A percentile compares a stretch with the other conserved stretches of the same genome.
These are phyloP conservation scores for Pampus argenteus DNA, from an alignment of 2,797 vertebrate genomes.

Conservation along the genomic window DNA sequence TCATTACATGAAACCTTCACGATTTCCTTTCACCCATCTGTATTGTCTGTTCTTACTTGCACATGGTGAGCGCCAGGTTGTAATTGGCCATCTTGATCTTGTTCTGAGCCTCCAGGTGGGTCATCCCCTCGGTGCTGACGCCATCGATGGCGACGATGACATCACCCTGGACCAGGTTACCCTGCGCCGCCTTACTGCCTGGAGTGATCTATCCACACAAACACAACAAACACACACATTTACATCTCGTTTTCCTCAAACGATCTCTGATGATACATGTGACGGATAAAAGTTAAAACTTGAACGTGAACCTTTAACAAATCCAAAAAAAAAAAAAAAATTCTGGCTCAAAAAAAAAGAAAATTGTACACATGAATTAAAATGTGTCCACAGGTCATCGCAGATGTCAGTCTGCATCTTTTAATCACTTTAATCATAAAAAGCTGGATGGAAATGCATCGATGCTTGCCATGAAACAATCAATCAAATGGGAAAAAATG, in stretches of 20 bases:
- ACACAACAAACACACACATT: slow-evolving; percentile 20
- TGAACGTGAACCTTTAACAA: too few species aligned
- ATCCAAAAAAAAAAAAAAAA: neutral
- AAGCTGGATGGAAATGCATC: neutral
- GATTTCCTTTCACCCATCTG: too few species aligned
- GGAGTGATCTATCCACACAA: slow-evolving; percentile 88
- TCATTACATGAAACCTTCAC: too few species aligned
- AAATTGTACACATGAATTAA: neutral
- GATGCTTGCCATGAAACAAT: slow-evolving; percentile 50
- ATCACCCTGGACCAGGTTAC: slow-evolving; percentile 94
- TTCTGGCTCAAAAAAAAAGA: neutral
- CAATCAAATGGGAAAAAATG: slow-evolving; percentile 49
- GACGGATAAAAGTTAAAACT: neutral
- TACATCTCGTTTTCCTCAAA: neutral
- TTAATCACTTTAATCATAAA: slow-evolving; percentile 8
- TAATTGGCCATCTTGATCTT: slow-evolving; percentile 96
- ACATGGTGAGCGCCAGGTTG: slow-evolving; percentile 94
- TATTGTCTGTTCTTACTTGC: slow-evolving; percentile 89
- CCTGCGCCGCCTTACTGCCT: slow-evolving; percentile 94
- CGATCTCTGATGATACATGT: neutral
- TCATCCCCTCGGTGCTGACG: slow-evolving; percentile 95
- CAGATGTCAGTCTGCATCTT: slow-evolving; percentile 7
- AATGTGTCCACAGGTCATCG: slow-evolving; percentile 33
- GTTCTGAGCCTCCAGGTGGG: slow-evolving; percentile 98
- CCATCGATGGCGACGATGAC: slow-evolving; percentile 96